These are phyloP conservation scores for Rhea pennata DNA, from an alignment of 2,113 vertebrate genomes.

Conservation along the genomic window DNA sequence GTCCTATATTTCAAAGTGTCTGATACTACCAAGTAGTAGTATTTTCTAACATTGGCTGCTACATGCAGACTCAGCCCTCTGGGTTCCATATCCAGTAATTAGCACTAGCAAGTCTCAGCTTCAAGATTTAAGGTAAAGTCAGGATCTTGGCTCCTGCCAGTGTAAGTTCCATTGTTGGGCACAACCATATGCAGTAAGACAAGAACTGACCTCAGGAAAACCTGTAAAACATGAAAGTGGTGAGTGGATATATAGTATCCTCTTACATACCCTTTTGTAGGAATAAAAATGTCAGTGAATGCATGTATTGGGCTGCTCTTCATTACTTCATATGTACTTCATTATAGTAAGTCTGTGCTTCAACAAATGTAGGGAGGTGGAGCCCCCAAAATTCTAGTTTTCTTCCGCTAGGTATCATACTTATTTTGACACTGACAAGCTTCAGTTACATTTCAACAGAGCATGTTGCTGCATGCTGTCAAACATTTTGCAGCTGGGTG, in stretches of 20 bases:
- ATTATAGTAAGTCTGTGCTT: background rate
- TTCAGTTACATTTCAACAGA: constrained; percentile 69
- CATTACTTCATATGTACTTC: background rate
- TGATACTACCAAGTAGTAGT: background rate
- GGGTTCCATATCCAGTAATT: background rate
- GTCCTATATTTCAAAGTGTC: background rate
- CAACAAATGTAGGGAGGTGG: background rate
- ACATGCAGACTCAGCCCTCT: background rate
- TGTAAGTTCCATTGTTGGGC: background rate
- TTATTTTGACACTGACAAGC: constrained; percentile 70
- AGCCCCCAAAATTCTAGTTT: background rate
- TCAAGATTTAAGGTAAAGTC: background rate
- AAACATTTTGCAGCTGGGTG: constrained; percentile 77
- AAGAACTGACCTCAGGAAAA: background rate
- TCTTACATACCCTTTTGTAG: background rate
- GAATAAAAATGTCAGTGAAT: background rate
- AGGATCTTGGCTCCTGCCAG: background rate
- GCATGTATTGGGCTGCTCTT: background rate
- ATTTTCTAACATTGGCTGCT: background rate
- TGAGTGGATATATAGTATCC: background rate
- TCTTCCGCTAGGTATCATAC: background rate
- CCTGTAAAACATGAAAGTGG: background rate
- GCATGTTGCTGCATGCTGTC: constrained; percentile 36
- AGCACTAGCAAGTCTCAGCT: background rate
- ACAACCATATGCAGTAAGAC: background rate